Base-by-base conservation (phyloP, 2,888 invertebrate genomes). In the Drosophila pseudotakahashii region DNA sequence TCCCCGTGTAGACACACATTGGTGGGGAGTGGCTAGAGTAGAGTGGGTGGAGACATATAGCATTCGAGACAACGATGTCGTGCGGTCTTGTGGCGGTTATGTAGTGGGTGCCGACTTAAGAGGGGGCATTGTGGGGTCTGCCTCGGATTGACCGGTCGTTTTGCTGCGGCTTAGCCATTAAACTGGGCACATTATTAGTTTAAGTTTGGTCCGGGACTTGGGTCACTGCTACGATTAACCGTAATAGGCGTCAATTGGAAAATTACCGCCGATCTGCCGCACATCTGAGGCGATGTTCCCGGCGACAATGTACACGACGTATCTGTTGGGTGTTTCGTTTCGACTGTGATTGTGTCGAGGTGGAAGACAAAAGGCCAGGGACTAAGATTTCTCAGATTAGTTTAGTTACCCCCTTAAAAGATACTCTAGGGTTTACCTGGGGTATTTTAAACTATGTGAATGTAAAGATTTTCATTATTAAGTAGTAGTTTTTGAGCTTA, bases 211-310 rank as follows among this genome's bases (percentile, higher is more conserved):
- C 76, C 81, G 79, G 79, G 89, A 87, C 85, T 89, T 89, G 89
- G 85, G 88, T 85, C 85, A 85, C 76, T 81, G 85, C 85, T 84
- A 79, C 85, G 89, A 83, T 85, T 85, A 84, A 84, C 75, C 75
- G 76, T 89, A 85, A 85, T 89, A 76, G 85, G 88, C 85, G 89
- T 81, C 81, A 85, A 85, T 85, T 85, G 85, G 76, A 89, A 85
- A 85, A 85, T 85, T 85, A 78, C 79, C 80, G 81, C 64, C 75
- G 79, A 88, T 88, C 79, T 69, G 86, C 80, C 73, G 73, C 77
- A 83, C 69, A 63, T 42, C 47, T 59, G 55, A 64, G 69, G 48
- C 71, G 30, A 59, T 14, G 13, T 23, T 44, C 23, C 23, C 44
- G 44, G 44, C 44, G 44, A 23, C 44, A 23, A 23, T 19, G 26